Percentiles rank a stretch among this genome's conserved stretches.
phyloP scores from a whole-genome alignment of 2,113 vertebrate species.

The Phainopepla nitens region DNA sequence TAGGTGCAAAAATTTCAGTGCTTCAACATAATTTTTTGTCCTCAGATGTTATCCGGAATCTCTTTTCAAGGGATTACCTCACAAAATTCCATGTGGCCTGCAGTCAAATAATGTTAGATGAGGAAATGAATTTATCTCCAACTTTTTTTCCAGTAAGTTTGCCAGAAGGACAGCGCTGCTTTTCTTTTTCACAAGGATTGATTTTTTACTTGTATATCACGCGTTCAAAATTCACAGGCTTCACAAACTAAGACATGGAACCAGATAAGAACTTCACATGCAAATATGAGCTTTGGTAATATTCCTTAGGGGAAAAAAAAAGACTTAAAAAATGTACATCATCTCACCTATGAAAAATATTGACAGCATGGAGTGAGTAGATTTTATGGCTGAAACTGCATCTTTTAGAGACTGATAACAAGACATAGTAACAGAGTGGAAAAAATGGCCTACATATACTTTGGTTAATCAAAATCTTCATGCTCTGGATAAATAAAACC shows the following conservation, averaged over 20 bases:
- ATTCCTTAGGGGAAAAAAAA: not conserved
- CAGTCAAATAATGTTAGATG: not conserved
- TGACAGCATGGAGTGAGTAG: not conserved
- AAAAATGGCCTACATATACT: not conserved
- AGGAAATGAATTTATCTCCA: not conserved
- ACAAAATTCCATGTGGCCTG: not conserved
- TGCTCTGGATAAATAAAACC: not conserved
- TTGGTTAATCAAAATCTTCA: not conserved
- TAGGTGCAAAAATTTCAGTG: not conserved
- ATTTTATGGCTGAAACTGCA: not conserved
- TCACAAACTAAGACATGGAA: not conserved
- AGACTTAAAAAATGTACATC: not conserved
- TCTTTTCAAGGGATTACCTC: not conserved
- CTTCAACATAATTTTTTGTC: not conserved
- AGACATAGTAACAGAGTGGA: not conserved
- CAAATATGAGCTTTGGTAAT: not conserved
- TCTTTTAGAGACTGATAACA: not conserved
- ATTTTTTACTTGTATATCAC: not conserved
- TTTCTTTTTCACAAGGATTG: not conserved
- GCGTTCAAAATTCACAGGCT: not conserved
- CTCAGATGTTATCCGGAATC: not conserved
- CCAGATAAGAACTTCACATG: not conserved
- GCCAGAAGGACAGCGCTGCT: rapidly evolving
- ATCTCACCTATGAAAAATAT: not conserved
- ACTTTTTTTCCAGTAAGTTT: not conserved